Base-by-base conservation (phyloP, 2,797 vertebrate genomes). In the Phrynocephalus forsythii region DNA sequence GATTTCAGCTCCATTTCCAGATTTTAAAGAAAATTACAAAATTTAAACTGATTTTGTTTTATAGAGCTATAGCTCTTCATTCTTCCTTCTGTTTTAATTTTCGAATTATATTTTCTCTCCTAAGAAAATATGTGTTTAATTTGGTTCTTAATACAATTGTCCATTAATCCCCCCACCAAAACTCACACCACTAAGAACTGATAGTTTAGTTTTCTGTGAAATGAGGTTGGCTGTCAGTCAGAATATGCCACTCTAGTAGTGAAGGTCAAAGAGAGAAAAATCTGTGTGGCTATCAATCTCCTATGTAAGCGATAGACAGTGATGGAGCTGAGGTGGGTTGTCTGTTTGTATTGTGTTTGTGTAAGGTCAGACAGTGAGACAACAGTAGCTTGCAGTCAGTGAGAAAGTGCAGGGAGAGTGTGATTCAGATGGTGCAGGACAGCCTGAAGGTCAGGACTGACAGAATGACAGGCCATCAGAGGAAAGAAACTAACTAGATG, bases 381-480 rank as follows among this genome's bases (percentile, higher is more conserved):
- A 96, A 91, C 92, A 96, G 94, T 96, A 92, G 95, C 96, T 97
- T 90, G 94, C 92, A 97, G 96, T 96, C 95, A 95, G 93, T 85
- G 93, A 95, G 93, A 94, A 92, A 95, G 93, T 95, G 91, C 90
- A 33, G 87, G 89, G 94, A 82, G 92, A 94, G 93, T 93, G 91
- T 78, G 84, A 94, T 95, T 95, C 83, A 82, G 95, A 91, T 83
- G 95, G 93, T 94, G 77, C 91, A 92, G 92, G 91, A 93, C 91
- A 95, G 96, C 97, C 97, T 95, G 94, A 94, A 98, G 97, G 97
- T 97, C 94, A 89, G 89, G 95, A 88, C 95, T 98, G 97, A 98
- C 98, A 98, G 96, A 94, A 97, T 98, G 97, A 98, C 98, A 98
- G 96, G 96, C 96, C 97, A 88, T 98, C 97, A 96, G 94, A 80